Conservation (phyloP, 2,113 vertebrate species). For the rat (Rattus norvegicus) region DNA sequence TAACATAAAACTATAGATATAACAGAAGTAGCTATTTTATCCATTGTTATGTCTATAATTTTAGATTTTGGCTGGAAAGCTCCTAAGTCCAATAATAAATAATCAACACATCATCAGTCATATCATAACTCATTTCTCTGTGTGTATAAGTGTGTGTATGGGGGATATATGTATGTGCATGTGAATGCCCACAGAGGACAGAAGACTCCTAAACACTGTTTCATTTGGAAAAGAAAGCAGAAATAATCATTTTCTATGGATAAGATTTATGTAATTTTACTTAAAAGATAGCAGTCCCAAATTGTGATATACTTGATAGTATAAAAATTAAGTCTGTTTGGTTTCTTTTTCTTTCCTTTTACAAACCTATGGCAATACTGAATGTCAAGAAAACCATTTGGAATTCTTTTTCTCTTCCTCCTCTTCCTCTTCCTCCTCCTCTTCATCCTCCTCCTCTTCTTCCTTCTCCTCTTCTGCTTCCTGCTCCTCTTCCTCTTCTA, state of each 20-base stretch:
- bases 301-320: not conserved
- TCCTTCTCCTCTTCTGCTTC: not conserved
- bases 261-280: slow-evolving; percentile 10
- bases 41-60: not conserved
- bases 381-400: not conserved
- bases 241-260: slow-evolving; percentile 24
- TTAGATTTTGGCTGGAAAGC: slow-evolving; percentile 20
- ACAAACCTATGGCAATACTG: not conserved
- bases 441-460: not conserved
- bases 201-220: slow-evolving; percentile 18
- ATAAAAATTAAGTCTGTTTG: not conserved
- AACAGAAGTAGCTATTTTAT: slow-evolving; percentile 39
- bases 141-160: not conserved
- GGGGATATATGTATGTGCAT: not conserved
- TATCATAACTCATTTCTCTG: slow-evolving; percentile 38
- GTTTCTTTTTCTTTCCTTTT: not conserved
- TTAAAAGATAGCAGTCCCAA: not conserved
- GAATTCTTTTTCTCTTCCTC: not conserved
- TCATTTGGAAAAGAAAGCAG: slow-evolving; percentile 31
- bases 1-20: slow-evolving; percentile 22
- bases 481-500: not conserved
- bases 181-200: not conserved
- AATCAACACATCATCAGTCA: slow-evolving; percentile 32
- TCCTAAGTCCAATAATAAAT: slow-evolving; percentile 50
- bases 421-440: not conserved